phyloP scores from a whole-genome alignment of 2,113 vertebrate species.

The Symphodus melops region DNA sequence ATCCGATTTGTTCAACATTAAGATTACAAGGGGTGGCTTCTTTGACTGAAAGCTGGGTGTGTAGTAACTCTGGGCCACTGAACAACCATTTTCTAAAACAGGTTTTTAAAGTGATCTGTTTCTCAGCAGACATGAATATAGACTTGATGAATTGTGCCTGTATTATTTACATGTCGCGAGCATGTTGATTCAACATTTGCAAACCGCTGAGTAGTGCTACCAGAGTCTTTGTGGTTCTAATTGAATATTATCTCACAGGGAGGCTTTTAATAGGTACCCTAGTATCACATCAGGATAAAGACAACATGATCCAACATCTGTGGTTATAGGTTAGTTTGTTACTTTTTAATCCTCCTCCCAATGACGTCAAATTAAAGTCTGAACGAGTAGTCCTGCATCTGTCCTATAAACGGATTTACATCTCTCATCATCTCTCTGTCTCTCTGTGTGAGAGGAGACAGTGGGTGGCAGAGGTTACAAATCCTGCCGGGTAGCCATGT shows the following conservation, averaged over 20 bases:
- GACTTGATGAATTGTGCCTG: background rate
- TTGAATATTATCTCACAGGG: background rate
- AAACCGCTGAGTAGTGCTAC: background rate
- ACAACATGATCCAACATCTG: background rate
- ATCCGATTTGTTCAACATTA: too few species aligned
- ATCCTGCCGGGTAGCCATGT: background rate
- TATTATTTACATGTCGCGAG: background rate
- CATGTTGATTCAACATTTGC: background rate
- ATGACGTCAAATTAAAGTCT: constrained; percentile 22
- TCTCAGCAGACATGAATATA: background rate
- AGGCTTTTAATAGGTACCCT: background rate
- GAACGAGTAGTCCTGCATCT: constrained; percentile 10
- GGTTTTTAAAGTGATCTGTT: too few species aligned
- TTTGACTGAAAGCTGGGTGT: too few species aligned
- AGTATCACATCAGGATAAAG: background rate
- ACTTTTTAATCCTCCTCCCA: constrained; percentile 6
- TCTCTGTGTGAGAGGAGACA: background rate
- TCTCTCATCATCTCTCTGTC: background rate
- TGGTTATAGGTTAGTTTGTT: background rate
- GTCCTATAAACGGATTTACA: constrained; percentile 25
- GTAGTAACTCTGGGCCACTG: too few species aligned
- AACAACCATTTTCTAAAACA: too few species aligned
- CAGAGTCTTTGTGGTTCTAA: background rate
- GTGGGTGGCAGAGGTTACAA: constrained; percentile 3
- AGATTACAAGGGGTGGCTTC: too few species aligned